Evolutionary conservation across 2,113 vertebrate genomes (phyloP).

Genomic region (Glaucidium brasilianum): DNA sequence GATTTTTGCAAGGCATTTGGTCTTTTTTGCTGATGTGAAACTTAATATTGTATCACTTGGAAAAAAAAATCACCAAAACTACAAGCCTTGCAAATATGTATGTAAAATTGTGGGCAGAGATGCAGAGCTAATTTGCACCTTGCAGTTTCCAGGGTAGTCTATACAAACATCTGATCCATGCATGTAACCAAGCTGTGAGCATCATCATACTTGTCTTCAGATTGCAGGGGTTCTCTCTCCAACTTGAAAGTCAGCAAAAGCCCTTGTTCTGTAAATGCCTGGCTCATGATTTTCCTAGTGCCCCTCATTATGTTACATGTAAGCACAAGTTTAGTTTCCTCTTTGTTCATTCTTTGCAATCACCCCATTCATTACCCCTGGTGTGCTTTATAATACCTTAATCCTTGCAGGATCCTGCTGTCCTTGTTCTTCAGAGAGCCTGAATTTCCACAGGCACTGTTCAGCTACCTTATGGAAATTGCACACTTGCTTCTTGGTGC

Average conservation of each 20-base stretch:
- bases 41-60: not conserved
- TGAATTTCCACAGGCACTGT: not conserved
- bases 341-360: not conserved
- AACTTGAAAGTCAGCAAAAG: not conserved
- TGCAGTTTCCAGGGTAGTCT: not conserved
- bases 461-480: not conserved
- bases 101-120: not conserved
- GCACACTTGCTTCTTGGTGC: constrained; percentile 5
- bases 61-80: not conserved
- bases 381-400: not conserved
- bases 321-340: not conserved
- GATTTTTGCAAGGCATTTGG: not conserved
- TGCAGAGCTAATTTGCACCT: not conserved
- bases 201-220: not conserved
- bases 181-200: not conserved
- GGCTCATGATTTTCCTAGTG: not conserved
- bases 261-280: not conserved
- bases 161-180: not conserved
- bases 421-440: not conserved
- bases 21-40: not conserved
- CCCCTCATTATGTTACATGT: not conserved
- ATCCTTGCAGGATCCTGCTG: not conserved
- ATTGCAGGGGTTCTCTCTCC: not conserved
- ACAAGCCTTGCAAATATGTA: not conserved
- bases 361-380: not conserved